Conservation (phyloP, 2,888 invertebrate species). For the Napeogenes sylphis region DNA sequence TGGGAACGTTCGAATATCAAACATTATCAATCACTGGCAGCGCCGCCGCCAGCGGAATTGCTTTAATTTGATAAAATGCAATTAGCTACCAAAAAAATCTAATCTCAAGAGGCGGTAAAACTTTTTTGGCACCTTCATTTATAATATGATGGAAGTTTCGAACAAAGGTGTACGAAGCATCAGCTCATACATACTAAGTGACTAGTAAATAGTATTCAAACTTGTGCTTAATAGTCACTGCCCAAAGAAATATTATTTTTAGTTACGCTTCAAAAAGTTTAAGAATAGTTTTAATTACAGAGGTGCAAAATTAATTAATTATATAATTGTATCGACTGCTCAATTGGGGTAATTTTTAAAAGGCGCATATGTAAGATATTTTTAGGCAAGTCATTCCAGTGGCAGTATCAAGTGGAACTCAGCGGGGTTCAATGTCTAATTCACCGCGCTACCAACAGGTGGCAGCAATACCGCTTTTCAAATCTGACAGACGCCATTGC, state of each 20-base stretch:
- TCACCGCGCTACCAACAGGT: slow-evolving; percentile 77
- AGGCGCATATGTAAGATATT: slow-evolving; percentile 28
- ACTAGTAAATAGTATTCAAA: not conserved
- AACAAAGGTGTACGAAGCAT: slow-evolving; percentile 35
- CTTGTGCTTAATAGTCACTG: too few relatives aligned
- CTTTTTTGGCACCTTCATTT: slow-evolving; percentile 63
- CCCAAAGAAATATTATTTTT: slow-evolving; percentile 11
- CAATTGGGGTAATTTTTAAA: slow-evolving; percentile 30
- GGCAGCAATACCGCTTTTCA: slow-evolving; percentile 72
- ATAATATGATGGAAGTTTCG: slow-evolving; percentile 46
- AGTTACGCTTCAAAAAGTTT: slow-evolving; percentile 19
- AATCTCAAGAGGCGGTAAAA: slow-evolving; percentile 65
- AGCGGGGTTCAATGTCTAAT: slow-evolving; percentile 71
- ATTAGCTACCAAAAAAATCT: slow-evolving; percentile 78
- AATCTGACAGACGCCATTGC: slow-evolving; percentile 77
- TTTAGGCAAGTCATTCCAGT: slow-evolving; percentile 67
- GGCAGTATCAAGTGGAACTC: slow-evolving; percentile 72
- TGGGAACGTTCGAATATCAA: slow-evolving; percentile 60
- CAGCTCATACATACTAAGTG: slow-evolving; percentile 17
- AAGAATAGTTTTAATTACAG: slow-evolving; percentile 10
- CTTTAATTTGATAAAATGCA: slow-evolving; percentile 78
- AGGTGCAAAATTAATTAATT: slow-evolving; percentile 19
- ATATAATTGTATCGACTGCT: slow-evolving; percentile 25
- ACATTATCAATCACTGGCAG: slow-evolving; percentile 71
- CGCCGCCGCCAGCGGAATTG: slow-evolving; percentile 59